Percentiles rank a stretch among this genome's conserved stretches.
phyloP scores from a whole-genome alignment of 2,888 invertebrate species.

The Cotesia congregata region DNA sequence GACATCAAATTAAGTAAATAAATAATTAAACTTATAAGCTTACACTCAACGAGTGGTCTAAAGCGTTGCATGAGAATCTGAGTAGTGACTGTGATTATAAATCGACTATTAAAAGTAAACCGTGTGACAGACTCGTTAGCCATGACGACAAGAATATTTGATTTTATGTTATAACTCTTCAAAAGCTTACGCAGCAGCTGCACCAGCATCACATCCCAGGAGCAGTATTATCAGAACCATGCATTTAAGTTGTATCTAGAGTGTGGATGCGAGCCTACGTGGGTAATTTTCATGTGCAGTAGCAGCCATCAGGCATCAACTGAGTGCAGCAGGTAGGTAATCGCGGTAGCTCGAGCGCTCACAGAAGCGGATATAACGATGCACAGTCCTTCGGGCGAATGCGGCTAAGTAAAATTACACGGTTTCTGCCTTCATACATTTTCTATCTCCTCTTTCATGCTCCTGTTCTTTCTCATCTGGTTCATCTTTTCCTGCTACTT shows the following conservation, averaged over 20 bases:
- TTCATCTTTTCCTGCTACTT: slow-evolving; percentile 6
- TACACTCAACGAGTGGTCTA: not conserved
- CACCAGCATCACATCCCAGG: not conserved
- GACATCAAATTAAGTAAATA: slow-evolving; percentile 17
- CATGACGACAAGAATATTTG: slow-evolving; percentile 37
- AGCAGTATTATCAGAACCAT: not conserved
- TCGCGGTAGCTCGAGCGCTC: slow-evolving; percentile 24
- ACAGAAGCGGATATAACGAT: slow-evolving; percentile 31
- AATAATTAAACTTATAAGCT: slow-evolving; percentile 8
- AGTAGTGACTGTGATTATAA: not conserved
- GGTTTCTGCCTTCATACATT: slow-evolving; percentile 47
- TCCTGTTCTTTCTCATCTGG: slow-evolving; percentile 9
- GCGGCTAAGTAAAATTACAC: slow-evolving; percentile 58
- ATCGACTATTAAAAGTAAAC: slow-evolving; percentile 14
- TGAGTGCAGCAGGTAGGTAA: slow-evolving; percentile 36
- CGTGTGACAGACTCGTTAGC: slow-evolving; percentile 36
- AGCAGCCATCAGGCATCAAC: slow-evolving; percentile 41
- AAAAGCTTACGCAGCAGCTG: slow-evolving; percentile 16
- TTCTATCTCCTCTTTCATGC: slow-evolving; percentile 10
- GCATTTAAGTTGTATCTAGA: not conserved
- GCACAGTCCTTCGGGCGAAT: slow-evolving; percentile 46
- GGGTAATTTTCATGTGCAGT: slow-evolving; percentile 33
- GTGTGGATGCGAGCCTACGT: slow-evolving; percentile 19
- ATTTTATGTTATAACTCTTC: not conserved
- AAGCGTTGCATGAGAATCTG: not conserved